phyloP scores from a whole-genome alignment of 2,797 vertebrate genomes.

The Pseudochromis fuscus region DNA sequence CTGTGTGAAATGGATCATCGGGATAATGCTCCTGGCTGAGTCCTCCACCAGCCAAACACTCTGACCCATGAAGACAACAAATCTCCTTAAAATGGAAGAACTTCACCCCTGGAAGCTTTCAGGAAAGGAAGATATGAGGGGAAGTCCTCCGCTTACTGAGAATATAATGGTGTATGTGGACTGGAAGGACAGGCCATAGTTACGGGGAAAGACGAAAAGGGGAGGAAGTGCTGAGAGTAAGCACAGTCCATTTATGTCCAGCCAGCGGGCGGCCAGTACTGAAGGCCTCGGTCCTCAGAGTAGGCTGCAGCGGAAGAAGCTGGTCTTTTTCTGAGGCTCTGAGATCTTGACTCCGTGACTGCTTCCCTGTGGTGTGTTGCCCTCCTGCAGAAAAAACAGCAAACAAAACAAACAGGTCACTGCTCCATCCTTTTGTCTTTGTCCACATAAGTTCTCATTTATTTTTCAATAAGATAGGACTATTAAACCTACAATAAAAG shows the following conservation, averaged over 20 bases:
- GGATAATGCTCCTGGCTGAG: slow-evolving; percentile 40
- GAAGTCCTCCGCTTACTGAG: slow-evolving; percentile 54
- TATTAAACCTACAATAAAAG: too few relatives aligned
- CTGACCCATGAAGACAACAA: slow-evolving; percentile 51
- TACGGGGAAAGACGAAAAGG: slow-evolving; percentile 37
- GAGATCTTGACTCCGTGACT: slow-evolving; percentile 96
- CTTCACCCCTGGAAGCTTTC: slow-evolving; percentile 71
- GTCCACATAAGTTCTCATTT: background rate
- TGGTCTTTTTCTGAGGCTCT: slow-evolving; percentile 96
- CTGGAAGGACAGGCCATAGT: slow-evolving; percentile 48
- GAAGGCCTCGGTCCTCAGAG: slow-evolving; percentile 90
- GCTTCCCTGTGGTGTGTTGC: slow-evolving; percentile 93
- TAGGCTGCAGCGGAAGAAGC: slow-evolving; percentile 96
- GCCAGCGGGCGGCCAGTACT: slow-evolving; percentile 66
- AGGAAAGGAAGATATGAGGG: slow-evolving; percentile 65
- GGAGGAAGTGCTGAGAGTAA: slow-evolving; percentile 80
- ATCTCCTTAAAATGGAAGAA: slow-evolving; percentile 67
- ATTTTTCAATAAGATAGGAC: background rate
- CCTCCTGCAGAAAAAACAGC: slow-evolving; percentile 88
- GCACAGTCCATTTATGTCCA: slow-evolving; percentile 89
- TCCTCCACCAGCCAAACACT: slow-evolving; percentile 44
- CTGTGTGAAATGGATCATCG: slow-evolving; percentile 57
- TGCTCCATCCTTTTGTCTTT: background rate
- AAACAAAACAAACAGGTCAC: slow-evolving; percentile 25
- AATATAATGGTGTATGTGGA: slow-evolving; percentile 60